phyloP scores from a whole-genome alignment of 2,797 vertebrate genomes.

The Gobionotothen gibberifrons region DNA sequence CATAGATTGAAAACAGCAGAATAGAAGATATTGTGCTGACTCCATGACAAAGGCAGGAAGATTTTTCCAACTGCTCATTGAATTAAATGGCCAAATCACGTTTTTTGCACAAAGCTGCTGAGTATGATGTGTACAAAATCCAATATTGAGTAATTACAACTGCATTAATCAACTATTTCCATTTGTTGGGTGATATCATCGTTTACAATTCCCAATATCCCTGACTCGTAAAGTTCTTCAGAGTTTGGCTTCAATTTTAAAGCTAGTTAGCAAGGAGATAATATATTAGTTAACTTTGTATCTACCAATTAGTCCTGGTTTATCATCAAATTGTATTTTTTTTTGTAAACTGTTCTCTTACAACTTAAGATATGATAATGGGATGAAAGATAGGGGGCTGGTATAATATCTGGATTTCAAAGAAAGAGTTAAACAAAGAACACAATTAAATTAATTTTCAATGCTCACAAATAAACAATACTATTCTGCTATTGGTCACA shows the following conservation, averaged over 20 bases:
- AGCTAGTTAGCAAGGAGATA: no score
- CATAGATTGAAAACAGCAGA: background rate
- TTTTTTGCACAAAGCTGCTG: background rate
- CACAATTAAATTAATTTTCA: no score
- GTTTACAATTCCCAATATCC: no score
- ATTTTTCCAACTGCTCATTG: conserved; percentile 12
- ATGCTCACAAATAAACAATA: rapidly evolving
- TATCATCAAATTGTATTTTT: no score
- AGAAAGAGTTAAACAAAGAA: no score
- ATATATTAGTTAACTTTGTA: no score
- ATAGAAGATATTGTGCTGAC: background rate
- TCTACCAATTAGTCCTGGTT: no score
- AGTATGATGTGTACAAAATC: background rate
- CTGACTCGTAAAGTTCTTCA: no score
- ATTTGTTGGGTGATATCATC: background rate
- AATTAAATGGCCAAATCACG: conserved; percentile 3
- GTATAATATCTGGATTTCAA: background rate
- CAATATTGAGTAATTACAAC: background rate
- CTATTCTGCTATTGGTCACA: background rate
- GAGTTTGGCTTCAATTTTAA: no score
- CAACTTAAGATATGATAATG: no score
- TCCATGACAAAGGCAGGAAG: background rate
- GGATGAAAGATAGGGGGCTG: background rate
- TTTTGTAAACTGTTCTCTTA: no score
- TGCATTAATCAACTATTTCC: background rate